Base-by-base conservation (phyloP, 2,113 vertebrate species). In the Danionella cerebrum region DNA sequence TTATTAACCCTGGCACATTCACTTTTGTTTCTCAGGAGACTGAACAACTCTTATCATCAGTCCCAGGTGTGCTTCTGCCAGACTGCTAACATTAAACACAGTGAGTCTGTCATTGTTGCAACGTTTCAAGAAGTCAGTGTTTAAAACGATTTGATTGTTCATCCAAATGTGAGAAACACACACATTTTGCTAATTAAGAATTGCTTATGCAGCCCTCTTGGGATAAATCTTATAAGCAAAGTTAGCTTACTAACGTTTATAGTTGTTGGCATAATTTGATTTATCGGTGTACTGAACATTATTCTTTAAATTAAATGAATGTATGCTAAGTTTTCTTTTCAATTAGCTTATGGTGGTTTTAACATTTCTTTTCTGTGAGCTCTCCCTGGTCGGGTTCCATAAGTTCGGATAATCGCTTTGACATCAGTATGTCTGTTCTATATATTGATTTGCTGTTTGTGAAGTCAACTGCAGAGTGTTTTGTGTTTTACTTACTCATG, bases 1-100 rank as follows among this genome's bases (percentile, higher is more conserved):
- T 76, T 21, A 62, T 78, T 78, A 76, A 78, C 77, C 73, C 60
- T 53, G 55, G 53, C 36, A 27, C 51, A 57, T 60, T 73, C 51
- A 69, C 44, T 51, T 45, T 51, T 33, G 51, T 25, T 47, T 71
- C 67, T 69, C 70, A 22, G 33, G 53, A 69, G 73, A 70, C 14
- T 33, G 14, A 25, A 52, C 51, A 60, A 16, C 27, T 65, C 42
- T 25, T 60, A n/a, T 44, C 39, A 19, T 54, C 35, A 33, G 27
- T 73, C 64, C 70, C 67, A 76, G 65, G 70, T 68, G 58, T 52
- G 25, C 31, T 47, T 29, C 39, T 73, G 68, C 38, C 65, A 78
- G 71, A 73, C 67, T 13, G 36, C 50, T 58, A 50, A 36, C 67
- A 63, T 24, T 27, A 50, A 63, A 67, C 48, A 39, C 67, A 44